Base-by-base conservation (phyloP, 2,113 vertebrate species). In the Xenopus borealis region DNA sequence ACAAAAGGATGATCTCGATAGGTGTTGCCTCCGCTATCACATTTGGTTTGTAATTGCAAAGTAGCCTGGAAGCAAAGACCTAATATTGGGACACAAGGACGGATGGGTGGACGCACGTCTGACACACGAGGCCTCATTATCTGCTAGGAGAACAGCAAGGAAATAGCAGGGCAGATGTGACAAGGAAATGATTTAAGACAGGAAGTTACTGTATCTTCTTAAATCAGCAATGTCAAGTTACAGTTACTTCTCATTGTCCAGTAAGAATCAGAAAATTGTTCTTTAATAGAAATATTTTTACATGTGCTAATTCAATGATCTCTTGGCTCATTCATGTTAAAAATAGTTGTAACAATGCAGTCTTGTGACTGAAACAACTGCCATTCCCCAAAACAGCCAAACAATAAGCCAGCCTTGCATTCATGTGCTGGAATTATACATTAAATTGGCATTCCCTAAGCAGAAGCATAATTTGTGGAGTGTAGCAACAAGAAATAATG, bases 1-100 rank as follows among this genome's bases (percentile, higher is more conserved):
- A 94, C 93, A 93, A 93, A 94, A 94, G 90, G 88, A 87, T 95
- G 83, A 79, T 88, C 89, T 86, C 85, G 88, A 90, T 82, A 88
- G 89, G 84, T 92, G 88, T 91, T 92, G 94, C 68, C 66, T 76
- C 47, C 59, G 47, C 30, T 13, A 70, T 76, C 74, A 69, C 30
- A 47, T 70, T 45, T 76, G 74, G 70, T 76, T 70, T 76, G 66
- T 64, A 77, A 70, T 77, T 77, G 74, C 61, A 77, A 61, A 70
- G 58, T 55, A 77, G n/a, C 74, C 74, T 62, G 66, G 62, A 70
- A 77, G 59, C 66, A 69, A 55, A 70, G 74, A 62, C 58, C 45
- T 70, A 69, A 77, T 77, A 89, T 88, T 83, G 80, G 72, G 87
- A 88, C 91, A 84, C 79, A 71, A 59, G 69, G 69, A 72, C 69